phyloP scores from a whole-genome alignment of 1,140 invertebrate species.

The Babylonia areolata region DNA sequence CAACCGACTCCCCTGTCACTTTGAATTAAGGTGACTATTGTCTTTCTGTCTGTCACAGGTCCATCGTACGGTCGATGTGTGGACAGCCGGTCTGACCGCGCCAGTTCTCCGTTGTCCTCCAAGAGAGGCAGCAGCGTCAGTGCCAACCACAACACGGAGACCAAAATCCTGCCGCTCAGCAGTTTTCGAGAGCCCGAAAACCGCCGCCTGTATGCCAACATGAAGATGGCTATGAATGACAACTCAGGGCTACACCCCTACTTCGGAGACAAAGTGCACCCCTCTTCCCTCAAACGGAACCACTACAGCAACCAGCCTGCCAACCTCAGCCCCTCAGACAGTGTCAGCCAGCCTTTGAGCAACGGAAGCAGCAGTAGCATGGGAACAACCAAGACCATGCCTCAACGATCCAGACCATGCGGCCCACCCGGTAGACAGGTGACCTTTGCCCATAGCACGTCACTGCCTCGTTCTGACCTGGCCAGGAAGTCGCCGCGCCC shows the following conservation, averaged over 20 bases:
- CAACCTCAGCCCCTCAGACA: not conserved
- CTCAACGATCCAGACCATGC: not conserved
- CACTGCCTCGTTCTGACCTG: constrained; percentile 16
- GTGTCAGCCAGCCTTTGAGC: too few relatives aligned
- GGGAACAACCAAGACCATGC: not conserved
- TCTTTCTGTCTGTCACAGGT: constrained; percentile 16
- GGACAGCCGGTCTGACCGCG: constrained; percentile 21
- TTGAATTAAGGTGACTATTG: too few relatives aligned
- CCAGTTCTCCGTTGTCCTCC: constrained; percentile 19
- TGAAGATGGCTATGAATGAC: constrained; percentile 34
- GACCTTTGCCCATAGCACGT: constrained; percentile 9
- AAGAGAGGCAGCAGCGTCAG: not conserved
- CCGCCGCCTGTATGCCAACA: constrained; percentile 36
- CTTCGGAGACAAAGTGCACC: constrained; percentile 33
- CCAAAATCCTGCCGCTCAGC: constrained; percentile 35
- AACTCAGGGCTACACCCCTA: constrained; percentile 27
- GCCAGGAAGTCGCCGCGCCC: constrained; percentile 20
- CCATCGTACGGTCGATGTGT: not conserved
- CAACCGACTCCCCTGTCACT: too few relatives aligned
- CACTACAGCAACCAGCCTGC: constrained; percentile 16
- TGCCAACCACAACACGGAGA: not conserved
- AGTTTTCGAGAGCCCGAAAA: constrained; percentile 31
- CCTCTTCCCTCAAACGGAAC: constrained; percentile 32
- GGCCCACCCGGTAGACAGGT: not conserved
- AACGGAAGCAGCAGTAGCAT: not conserved